Evolutionary conservation across 2,888 invertebrate genomes (phyloP), one percentile per base, ranked within the genome.

Genomic region (Baccha elongata): DNA sequence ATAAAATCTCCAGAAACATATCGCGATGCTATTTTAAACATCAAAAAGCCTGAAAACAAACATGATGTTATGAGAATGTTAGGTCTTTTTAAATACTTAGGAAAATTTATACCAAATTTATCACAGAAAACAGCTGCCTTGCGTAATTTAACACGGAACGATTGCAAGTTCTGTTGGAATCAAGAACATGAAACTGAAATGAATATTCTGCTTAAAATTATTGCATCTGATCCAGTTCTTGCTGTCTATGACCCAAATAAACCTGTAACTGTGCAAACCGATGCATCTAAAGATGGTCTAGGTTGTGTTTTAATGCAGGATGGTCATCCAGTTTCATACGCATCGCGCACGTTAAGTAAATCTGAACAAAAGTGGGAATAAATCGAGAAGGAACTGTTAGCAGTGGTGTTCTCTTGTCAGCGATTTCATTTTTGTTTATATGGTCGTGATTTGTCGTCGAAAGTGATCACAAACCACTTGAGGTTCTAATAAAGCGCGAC

Each of bases 361-460:
- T 84, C 86, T 21, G 87, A 89, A 71, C 79, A 86, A 75, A 87
- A 86, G 29, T 89, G 88, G 84, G 85, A 88, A 3, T 89, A 91
- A 85, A 89, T 90, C 4, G 89, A 90, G 85, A 89, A 89, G 80
- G 88, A 90, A 85, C 65, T 88, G 5, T 80, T 89, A 58, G 88
- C 88, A 21, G 87, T 88, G 7, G 86, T 86, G 3, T 88, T 87
- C 79, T 87, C 87, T 3, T 68, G 32, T 42, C 21, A 52, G 19
- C 53, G 50, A 8, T 67, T 74, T 74, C 55, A 74, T 8, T 64
- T 48, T n/a, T 64, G 44, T 69, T 32, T 76, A 40, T 55, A 71
- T 48, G 71, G 71, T 11, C 68, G 62, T 29, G 55, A 65, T 29
- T 65, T 64, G 21, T 15, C 10, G 64, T 44, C 13, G 40, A 64